phyloP scores from a whole-genome alignment of 1,140 invertebrate genomes.

The Diabrotica undecimpunctata region DNA sequence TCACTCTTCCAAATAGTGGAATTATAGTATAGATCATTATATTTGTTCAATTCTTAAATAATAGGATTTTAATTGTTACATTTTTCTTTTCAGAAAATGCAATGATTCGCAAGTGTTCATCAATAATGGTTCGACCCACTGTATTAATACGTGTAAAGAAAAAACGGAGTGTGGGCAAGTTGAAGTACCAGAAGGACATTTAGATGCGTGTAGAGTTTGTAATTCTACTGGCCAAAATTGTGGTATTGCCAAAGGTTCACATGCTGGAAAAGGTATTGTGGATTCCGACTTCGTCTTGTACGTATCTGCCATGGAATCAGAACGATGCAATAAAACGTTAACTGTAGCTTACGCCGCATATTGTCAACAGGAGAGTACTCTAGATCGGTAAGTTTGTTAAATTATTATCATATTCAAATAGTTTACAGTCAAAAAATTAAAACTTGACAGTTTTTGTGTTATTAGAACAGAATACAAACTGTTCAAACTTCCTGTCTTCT shows the following conservation, averaged over 20 bases:
- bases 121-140: slow-evolving; percentile 78
- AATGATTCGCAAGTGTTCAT: slow-evolving; percentile 79
- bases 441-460: too few relatives aligned
- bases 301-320: slow-evolving; percentile 89
- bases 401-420: neutral
- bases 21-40: too few relatives aligned
- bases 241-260: slow-evolving; percentile 49
- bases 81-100: slow-evolving; percentile 62
- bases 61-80: neutral
- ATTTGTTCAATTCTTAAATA: neutral
- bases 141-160: slow-evolving; percentile 79
- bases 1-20: too few relatives aligned
- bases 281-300: slow-evolving; percentile 96
- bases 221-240: slow-evolving; percentile 81
- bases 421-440: too few relatives aligned
- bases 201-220: slow-evolving; percentile 85
- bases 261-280: slow-evolving; percentile 62
- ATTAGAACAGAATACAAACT: too few relatives aligned
- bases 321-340: slow-evolving; percentile 82
- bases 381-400: slow-evolving; percentile 71
- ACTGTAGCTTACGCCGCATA: slow-evolving; percentile 98
- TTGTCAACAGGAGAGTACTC: slow-evolving; percentile 91
- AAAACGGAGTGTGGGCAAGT: slow-evolving; percentile 94
- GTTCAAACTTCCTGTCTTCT: too few relatives aligned
- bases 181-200: slow-evolving; percentile 82